Percentiles rank a stretch among this genome's conserved stretches.
phyloP scores from a whole-genome alignment of 2,797 vertebrate genomes.

The Bradypodion pumilum region DNA sequence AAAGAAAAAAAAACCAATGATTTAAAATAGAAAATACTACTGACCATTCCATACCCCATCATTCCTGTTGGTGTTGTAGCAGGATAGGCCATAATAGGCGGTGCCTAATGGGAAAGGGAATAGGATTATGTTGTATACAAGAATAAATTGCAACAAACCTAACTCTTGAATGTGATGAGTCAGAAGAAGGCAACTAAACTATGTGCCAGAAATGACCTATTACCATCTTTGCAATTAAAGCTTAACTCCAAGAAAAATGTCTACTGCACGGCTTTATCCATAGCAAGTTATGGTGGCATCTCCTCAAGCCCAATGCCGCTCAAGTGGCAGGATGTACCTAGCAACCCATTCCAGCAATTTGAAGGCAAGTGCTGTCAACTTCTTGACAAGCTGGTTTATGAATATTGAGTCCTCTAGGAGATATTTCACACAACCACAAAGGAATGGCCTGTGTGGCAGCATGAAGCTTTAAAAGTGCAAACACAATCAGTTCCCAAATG shows the following conservation, averaged over 20 bases:
- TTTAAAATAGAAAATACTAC: conserved; percentile 69
- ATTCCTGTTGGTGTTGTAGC: conserved; percentile 94
- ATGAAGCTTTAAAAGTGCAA: background rate
- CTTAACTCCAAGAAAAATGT: background rate
- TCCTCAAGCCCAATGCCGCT: background rate
- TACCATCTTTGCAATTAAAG: background rate
- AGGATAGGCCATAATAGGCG: conserved; percentile 94
- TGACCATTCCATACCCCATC: conserved; percentile 93
- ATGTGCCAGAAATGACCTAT: background rate
- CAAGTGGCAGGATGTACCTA: too few species aligned
- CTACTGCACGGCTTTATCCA: background rate
- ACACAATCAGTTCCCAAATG: background rate
- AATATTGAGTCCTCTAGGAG: background rate
- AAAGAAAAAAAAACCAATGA: background rate
- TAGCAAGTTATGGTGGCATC: background rate
- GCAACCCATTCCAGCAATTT: too few species aligned
- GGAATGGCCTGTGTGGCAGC: rapidly evolving
- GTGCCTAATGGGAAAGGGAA: conserved; percentile 81
- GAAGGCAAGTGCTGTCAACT: background rate
- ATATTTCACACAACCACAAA: background rate
- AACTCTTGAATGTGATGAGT: conserved; percentile 57
- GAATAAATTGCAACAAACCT: conserved; percentile 18
- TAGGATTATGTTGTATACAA: conserved; percentile 28
- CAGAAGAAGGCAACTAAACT: conserved; percentile 17
- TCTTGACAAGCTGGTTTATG: background rate